Percentiles rank a stretch among this genome's conserved stretches.
phyloP scores from a whole-genome alignment of 2,113 vertebrate genomes.

The Phocoena phocoena region DNA sequence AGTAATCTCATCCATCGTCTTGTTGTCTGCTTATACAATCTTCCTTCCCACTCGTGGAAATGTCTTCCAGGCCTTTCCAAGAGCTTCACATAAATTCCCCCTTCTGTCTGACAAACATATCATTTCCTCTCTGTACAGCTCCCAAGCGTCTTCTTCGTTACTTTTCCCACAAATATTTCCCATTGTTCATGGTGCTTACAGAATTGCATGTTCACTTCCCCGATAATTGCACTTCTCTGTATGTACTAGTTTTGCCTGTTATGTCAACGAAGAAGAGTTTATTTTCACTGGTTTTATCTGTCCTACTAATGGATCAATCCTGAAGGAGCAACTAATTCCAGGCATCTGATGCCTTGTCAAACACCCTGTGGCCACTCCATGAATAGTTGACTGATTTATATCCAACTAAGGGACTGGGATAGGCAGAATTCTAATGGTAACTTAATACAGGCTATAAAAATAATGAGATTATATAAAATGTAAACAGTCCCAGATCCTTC shows the following conservation, averaged over 20 bases:
- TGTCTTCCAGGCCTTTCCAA: constrained; percentile 10
- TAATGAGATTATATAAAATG: neutral
- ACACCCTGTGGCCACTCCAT: neutral
- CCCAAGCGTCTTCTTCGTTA: neutral
- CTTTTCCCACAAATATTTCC: neutral
- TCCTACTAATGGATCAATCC: constrained; percentile 17
- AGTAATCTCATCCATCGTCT: neutral
- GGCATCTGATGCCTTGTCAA: neutral
- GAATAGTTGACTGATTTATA: constrained; percentile 5
- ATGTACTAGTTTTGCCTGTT: neutral
- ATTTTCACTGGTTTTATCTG: neutral
- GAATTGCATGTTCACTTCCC: neutral
- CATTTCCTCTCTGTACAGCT: neutral
- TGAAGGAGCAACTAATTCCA: neutral
- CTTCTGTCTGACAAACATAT: neutral
- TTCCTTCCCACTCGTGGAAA: neutral
- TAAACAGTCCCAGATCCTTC: neutral
- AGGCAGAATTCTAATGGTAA: neutral
- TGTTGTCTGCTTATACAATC: neutral
- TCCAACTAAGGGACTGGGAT: neutral
- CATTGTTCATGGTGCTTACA: neutral
- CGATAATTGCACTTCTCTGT: neutral
- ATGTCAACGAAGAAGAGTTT: constrained; percentile 13
- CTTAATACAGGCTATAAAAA: neutral
- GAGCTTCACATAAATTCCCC: neutral